These are phyloP conservation scores for Petrocephalus schoutedeni DNA, from an alignment of 2,797 vertebrate species.

Conservation along the genomic window DNA sequence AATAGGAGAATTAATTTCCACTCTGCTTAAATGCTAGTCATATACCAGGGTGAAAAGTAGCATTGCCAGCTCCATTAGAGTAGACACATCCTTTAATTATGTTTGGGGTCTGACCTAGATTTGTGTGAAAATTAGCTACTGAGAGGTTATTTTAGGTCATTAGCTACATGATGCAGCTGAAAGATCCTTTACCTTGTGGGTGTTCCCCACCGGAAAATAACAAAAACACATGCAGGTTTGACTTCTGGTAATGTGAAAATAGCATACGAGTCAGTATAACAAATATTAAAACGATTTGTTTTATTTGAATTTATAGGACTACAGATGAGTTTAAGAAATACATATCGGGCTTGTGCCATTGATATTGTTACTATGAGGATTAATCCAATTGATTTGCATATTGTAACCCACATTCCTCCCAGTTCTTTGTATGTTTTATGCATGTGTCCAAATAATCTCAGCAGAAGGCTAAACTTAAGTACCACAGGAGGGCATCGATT, in stretches of 20 bases:
- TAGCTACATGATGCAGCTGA: neutral
- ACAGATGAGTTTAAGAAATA: neutral
- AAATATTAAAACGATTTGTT: neutral
- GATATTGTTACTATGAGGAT: neutral
- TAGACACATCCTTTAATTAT: neutral
- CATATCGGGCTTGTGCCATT: neutral
- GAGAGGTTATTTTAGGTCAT: neutral
- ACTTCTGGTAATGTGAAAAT: neutral
- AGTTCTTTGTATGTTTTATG: neutral
- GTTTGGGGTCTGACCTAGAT: neutral
- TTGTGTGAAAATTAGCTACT: neutral
- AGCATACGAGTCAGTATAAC: neutral
- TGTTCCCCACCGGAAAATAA: neutral
- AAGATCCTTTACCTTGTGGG: neutral
- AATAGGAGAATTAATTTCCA: neutral
- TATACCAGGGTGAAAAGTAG: neutral
- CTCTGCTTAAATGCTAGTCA: neutral
- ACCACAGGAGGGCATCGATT: slow-evolving; percentile 41
- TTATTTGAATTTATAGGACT: neutral
- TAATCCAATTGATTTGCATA: neutral
- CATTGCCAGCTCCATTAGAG: neutral
- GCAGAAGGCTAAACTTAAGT: slow-evolving; percentile 16
- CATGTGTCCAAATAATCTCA: neutral
- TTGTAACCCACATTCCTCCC: neutral
- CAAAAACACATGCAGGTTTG: neutral